Conservation (phyloP, 1,140 invertebrate genomes). For the Musca domestica region DNA sequence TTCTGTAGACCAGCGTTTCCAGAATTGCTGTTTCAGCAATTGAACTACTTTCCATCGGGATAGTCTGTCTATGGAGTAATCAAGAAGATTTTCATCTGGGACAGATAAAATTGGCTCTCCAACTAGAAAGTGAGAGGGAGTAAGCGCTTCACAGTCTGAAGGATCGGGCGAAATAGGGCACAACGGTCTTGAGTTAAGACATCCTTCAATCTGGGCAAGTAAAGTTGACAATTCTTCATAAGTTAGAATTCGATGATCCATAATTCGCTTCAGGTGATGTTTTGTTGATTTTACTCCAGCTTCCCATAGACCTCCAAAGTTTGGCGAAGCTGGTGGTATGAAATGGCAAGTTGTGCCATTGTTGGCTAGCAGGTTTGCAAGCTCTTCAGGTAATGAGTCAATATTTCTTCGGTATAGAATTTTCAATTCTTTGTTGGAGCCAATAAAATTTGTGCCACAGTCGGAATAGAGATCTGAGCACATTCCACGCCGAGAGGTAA, state of each 20-base stretch:
- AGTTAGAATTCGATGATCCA: slow-evolving; percentile 23
- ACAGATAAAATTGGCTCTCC: slow-evolving; percentile 26
- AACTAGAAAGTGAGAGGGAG: slow-evolving; percentile 38
- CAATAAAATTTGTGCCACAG: slow-evolving; percentile 31
- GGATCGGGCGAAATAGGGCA: slow-evolving; percentile 29
- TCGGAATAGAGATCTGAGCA: too few relatives aligned
- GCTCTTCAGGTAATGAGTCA: slow-evolving; percentile 24
- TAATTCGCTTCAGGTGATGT: slow-evolving; percentile 29
- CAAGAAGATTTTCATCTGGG: neutral
- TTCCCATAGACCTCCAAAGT: too few relatives aligned
- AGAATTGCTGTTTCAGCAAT: neutral
- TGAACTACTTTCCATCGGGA: neutral
- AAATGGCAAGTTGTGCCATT: slow-evolving; percentile 24
- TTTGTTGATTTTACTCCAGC: slow-evolving; percentile 31
- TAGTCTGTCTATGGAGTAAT: neutral
- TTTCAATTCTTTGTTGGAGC: slow-evolving; percentile 14
- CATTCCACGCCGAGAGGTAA: too few relatives aligned
- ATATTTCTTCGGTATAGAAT: neutral
- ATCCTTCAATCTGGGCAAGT: slow-evolving; percentile 33
- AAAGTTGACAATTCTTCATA: slow-evolving; percentile 40
- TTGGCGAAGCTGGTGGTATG: slow-evolving; percentile 28
- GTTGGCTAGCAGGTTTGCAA: neutral
- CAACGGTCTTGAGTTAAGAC: slow-evolving; percentile 37
- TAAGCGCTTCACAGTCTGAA: slow-evolving; percentile 28
- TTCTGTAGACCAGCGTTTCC: slow-evolving; percentile 12